Conservation (phyloP, 2,888 invertebrate genomes). For the Scaptomyza reducta region DNA sequence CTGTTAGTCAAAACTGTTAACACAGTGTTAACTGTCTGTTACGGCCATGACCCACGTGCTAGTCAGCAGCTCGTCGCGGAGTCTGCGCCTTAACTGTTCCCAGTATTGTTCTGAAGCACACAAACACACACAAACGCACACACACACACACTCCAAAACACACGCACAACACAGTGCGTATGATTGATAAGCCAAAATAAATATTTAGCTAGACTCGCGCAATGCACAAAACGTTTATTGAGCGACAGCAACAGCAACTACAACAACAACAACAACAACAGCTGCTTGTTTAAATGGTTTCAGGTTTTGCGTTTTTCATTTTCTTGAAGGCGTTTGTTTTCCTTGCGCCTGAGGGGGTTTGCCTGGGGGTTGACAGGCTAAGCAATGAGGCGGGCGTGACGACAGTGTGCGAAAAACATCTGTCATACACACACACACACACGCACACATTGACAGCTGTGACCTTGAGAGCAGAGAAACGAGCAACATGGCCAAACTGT, state of each 20-base stretch:
- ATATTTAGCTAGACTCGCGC: constrained; percentile 74
- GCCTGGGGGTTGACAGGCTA: too few relatives aligned
- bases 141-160: constrained; percentile 14
- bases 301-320: constrained; percentile 19
- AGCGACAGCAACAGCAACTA: constrained; percentile 38
- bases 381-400: constrained; percentile 20
- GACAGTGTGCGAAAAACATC: constrained; percentile 34
- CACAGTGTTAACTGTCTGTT: constrained; percentile 41
- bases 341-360: neutral
- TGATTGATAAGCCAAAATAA: constrained; percentile 79
- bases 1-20: constrained; percentile 42
- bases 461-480: constrained; percentile 68
- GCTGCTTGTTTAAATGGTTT: constrained; percentile 36
- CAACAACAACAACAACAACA: constrained; percentile 13
- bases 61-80: constrained; percentile 40
- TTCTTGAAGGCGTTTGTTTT: constrained; percentile 33
- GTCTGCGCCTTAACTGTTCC: constrained; percentile 70
- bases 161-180: constrained; percentile 62
- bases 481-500: constrained; percentile 19
- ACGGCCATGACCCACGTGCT: constrained; percentile 58
- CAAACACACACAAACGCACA: constrained; percentile 40
- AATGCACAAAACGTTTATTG: constrained; percentile 59
- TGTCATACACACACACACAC: constrained; percentile 29
- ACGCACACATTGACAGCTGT: constrained; percentile 57
- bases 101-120: constrained; percentile 46